Evolutionary conservation across 1,140 invertebrate genomes (phyloP).

Genomic region (Musca domestica): DNA sequence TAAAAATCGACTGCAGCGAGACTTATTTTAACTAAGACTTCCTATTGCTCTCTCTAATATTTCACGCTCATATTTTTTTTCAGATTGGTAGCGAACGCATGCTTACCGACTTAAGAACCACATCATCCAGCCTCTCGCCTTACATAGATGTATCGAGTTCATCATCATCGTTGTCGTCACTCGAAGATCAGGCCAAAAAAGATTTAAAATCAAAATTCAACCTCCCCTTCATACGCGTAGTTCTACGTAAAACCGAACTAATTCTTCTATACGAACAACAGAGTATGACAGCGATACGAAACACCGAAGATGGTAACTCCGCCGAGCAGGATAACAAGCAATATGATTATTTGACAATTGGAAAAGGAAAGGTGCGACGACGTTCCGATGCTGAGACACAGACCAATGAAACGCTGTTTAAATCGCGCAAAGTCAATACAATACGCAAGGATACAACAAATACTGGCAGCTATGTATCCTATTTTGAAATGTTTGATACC

Average conservation of each 20-base stretch:
- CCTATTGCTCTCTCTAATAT: too few relatives aligned
- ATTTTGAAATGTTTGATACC: constrained; percentile 72
- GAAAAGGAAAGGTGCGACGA: constrained; percentile 64
- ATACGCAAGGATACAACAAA: constrained; percentile 57
- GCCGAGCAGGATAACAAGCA: constrained; percentile 63
- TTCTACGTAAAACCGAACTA: constrained; percentile 66
- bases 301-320: constrained; percentile 56
- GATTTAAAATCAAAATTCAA: background rate
- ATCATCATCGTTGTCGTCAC: background rate
- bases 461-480: constrained; percentile 63
- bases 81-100: constrained; percentile 2
- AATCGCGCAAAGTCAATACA: constrained; percentile 61
- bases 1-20: too few relatives aligned
- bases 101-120: background rate
- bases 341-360: constrained; percentile 66
- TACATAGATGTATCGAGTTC: background rate
- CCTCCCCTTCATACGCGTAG: constrained; percentile 56
- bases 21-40: too few relatives aligned
- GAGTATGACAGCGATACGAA: constrained; percentile 60
- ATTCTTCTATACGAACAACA: constrained; percentile 63
- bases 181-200: background rate
- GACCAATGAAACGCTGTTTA: constrained; percentile 59
- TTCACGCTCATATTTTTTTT: too few relatives aligned
- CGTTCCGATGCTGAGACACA: constrained; percentile 65
- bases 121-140: background rate